Evolutionary conservation across 2,797 vertebrate genomes (phyloP).

Genomic region (Jordanella pulchra): DNA sequence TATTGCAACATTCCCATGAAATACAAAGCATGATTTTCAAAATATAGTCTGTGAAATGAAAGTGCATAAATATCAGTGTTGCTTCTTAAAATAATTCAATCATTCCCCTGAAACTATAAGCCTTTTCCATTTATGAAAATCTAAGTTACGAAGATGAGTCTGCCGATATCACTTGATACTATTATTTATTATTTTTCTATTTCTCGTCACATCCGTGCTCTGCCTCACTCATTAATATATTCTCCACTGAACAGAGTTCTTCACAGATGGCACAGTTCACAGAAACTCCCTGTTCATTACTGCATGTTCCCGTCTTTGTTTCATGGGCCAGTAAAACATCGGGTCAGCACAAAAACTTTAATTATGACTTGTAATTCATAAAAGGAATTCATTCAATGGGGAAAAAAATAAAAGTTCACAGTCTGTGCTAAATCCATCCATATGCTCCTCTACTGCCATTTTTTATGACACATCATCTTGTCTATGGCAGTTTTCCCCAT

Average conservation of each 20-base stretch:
- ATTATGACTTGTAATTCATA: conserved; percentile 26
- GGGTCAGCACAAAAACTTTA: conserved; percentile 38
- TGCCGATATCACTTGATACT: neutral
- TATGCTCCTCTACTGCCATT: conserved; percentile 15
- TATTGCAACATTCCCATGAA: neutral
- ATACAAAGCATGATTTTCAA: neutral
- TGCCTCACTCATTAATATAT: conserved; percentile 13
- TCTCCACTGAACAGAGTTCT: conserved; percentile 17
- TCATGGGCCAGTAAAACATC: conserved; percentile 34
- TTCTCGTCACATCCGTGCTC: neutral
- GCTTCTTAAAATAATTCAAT: neutral
- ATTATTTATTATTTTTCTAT: neutral
- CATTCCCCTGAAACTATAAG: neutral
- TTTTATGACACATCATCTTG: conserved; percentile 17
- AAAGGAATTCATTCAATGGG: conserved; percentile 28
- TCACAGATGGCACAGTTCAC: conserved; percentile 28
- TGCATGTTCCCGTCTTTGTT: conserved; percentile 36
- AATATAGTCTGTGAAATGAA: neutral
- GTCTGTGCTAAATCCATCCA: conserved; percentile 27
- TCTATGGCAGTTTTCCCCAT: conserved; percentile 16
- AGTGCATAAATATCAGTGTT: neutral
- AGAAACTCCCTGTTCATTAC: conserved; percentile 35
- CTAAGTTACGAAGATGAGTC: neutral
- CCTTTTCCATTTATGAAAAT: neutral
- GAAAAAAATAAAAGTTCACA: conserved; percentile 10